Conservation (phyloP, 2,797 vertebrate species). For the Ceryle rudis region DNA sequence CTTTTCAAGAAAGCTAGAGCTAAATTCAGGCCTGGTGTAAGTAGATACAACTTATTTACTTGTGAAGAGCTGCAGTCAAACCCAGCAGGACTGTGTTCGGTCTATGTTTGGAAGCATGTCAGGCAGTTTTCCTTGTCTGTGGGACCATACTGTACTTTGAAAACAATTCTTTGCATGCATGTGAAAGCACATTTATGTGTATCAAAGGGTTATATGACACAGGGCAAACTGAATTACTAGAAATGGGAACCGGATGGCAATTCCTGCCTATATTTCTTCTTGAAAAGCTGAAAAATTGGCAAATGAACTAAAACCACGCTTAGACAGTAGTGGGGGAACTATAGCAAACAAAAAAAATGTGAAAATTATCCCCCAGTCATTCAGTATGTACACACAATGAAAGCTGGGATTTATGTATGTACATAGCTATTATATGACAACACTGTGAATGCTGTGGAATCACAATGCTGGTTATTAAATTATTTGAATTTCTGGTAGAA, state of each 20-base stretch:
- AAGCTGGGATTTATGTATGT: slow-evolving; percentile 5
- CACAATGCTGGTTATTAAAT: not conserved
- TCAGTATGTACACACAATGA: not conserved
- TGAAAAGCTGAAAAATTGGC: slow-evolving; percentile 40
- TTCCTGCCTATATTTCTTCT: slow-evolving; percentile 22
- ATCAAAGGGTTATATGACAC: slow-evolving; percentile 38
- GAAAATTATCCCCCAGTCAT: not conserved
- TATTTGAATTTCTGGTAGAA: not conserved
- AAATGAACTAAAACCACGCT: slow-evolving; percentile 23
- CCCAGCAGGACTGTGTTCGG: not conserved
- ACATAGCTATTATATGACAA: not conserved
- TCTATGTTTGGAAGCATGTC: not conserved
- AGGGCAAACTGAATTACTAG: slow-evolving; percentile 23
- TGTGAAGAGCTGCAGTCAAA: not conserved
- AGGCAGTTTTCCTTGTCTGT: not conserved
- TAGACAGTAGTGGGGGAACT: slow-evolving; percentile 30
- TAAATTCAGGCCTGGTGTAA: not conserved
- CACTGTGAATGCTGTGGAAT: not conserved
- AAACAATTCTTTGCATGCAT: slow-evolving; percentile 19
- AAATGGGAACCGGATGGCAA: slow-evolving; percentile 63
- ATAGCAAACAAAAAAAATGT: slow-evolving; percentile 5
- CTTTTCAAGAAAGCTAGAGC: not conserved
- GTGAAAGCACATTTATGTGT: slow-evolving; percentile 38
- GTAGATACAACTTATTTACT: not conserved
- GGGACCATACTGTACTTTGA: slow-evolving; percentile 19